These are phyloP conservation scores for Pachypeltis micranthus DNA, from an alignment of 1,140 invertebrate species.

Conservation along the genomic window DNA sequence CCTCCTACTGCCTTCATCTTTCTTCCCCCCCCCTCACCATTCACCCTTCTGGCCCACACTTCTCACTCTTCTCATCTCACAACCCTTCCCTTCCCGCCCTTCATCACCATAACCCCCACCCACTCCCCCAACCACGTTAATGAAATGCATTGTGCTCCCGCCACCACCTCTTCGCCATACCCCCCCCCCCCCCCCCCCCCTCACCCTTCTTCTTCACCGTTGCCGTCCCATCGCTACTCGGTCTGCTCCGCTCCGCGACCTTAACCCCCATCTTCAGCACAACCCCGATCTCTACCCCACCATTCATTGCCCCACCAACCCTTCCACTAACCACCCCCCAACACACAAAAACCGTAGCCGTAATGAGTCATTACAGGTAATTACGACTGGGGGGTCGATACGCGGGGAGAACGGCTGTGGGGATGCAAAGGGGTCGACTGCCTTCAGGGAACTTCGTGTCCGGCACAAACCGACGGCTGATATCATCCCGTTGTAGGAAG, in stretches of 20 bases:
- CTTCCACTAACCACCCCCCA: not conserved
- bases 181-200: not conserved
- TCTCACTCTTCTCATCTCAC: too few relatives aligned
- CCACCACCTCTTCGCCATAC: too few relatives aligned
- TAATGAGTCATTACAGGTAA: conserved; percentile 13
- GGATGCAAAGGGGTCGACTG: too few relatives aligned
- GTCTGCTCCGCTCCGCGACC: not conserved
- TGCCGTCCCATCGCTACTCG: not conserved
- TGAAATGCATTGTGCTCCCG: conserved; percentile 13
- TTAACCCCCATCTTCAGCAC: not conserved
- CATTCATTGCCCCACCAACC: not conserved
- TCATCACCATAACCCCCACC: too few relatives aligned
- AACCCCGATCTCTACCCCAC: not conserved
- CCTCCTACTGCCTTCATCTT: not conserved
- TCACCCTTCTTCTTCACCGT: not conserved
- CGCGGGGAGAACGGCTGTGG: too few relatives aligned
- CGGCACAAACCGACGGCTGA: too few relatives aligned
- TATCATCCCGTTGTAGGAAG: too few relatives aligned
- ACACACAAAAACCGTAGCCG: conserved; percentile 13
- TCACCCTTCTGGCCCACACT: too few relatives aligned
- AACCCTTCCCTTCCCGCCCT: too few relatives aligned
- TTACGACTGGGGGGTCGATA: conserved; percentile 11
- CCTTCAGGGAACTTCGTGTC: too few relatives aligned
- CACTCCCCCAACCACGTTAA: too few relatives aligned
- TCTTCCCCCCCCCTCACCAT: too few relatives aligned